phyloP scores from a whole-genome alignment of 2,797 vertebrate genomes.

The Cuculus canorus region DNA sequence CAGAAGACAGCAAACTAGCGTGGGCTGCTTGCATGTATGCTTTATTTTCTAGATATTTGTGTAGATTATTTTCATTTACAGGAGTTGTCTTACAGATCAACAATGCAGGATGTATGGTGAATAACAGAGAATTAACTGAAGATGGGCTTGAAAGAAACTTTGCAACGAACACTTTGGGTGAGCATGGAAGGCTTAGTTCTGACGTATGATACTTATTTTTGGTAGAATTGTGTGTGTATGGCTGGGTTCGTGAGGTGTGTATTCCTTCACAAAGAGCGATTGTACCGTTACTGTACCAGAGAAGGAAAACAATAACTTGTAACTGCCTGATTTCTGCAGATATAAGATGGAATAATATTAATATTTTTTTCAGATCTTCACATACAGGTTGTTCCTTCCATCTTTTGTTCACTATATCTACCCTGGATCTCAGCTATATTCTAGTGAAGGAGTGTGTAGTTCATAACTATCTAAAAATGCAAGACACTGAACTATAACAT shows the following conservation, averaged over 20 bases:
- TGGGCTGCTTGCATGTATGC: not conserved
- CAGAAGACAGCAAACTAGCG: not conserved
- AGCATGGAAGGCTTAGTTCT: not conserved
- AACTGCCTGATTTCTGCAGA: not conserved
- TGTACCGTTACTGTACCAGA: not conserved
- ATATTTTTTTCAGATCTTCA: not conserved
- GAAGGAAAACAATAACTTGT: not conserved
- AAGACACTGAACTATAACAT: not conserved
- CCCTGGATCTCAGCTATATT: not conserved
- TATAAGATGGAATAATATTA: not conserved
- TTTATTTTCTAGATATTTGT: not conserved
- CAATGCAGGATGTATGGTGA: slow-evolving; percentile 89
- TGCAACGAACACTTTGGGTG: slow-evolving; percentile 87
- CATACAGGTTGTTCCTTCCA: not conserved
- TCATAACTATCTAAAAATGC: not conserved
- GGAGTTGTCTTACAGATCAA: slow-evolving; percentile 79
- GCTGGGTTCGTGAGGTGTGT: not conserved
- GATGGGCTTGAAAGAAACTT: slow-evolving; percentile 89
- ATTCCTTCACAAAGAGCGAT: not conserved
- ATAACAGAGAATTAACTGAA: slow-evolving; percentile 84
- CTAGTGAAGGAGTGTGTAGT: not conserved
- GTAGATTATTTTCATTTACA: slow-evolving; percentile 9
- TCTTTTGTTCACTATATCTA: not conserved
- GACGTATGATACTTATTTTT: not conserved
- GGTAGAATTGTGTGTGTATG: not conserved